Base-by-base conservation (phyloP, 2,888 invertebrate species). In the Plebejus argus region DNA sequence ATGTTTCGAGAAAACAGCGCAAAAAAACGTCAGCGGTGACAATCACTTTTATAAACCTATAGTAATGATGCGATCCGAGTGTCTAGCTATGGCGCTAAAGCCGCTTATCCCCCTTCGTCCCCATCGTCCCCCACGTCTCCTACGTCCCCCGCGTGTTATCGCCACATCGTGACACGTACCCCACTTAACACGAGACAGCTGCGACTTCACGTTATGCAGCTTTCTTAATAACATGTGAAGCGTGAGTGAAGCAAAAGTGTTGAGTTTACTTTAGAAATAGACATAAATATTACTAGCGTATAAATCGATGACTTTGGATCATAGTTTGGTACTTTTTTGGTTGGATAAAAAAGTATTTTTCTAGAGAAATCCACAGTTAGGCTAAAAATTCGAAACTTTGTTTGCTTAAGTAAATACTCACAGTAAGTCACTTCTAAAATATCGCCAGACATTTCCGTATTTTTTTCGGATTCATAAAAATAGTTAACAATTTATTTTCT, bases 141-240 rank as follows among this genome's bases (percentile, higher is more conserved):
- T 56, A 7, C 56, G 56, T 20, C 23, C 58, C 61, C 61, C 61
- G 61, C 61, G 61, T 66, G 66, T 33, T 66, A 66, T 66, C 66
- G 66, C 66, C 66, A 15, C 66, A 66, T 66, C 28, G 28, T 33
- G 66, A 66, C 66, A 66, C 66, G 66, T 66, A 66, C 66, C 15
- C 28, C 66, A 66, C 66, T 66, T 66, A 66, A 66, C 66, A 66
- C 28, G 15, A 66, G 74, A 74, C 74, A 49, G 53, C 49, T 49
- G 74, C 28, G 74, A 53, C 53, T 74, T 74, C 10, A 33, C 72
- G 66, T 66, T 66, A 66, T 66, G 66, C 66, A 66, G 66, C 66
- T 66, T 66, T 66, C 66, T 66, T 66, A 33, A 66, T 66, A 66
- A 66, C 33, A 66, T 66, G 61, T 58, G 61, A 61, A 61, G 23